Base-by-base conservation (phyloP, 1,140 invertebrate genomes). In the Carposina sasakii region DNA sequence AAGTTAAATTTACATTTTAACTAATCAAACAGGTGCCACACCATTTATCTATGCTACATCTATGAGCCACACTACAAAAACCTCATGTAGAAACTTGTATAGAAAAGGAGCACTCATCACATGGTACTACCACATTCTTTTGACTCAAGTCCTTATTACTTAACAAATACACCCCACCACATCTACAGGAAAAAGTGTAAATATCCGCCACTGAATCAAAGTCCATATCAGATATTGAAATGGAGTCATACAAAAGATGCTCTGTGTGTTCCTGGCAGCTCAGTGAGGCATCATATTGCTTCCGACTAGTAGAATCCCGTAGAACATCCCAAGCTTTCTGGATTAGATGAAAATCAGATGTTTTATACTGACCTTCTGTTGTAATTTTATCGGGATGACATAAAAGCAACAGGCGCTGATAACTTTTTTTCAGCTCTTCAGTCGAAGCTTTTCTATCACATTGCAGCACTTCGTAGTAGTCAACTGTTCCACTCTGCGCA, bases 81-180 rank as follows among this genome's bases (percentile, higher is more conserved):
- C 9, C 13, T n/a, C 30, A 31, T 45, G 9, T 1, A 15, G n/a
- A 19, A 44, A 48, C 75, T 63, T 87, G 63, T 55, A 92, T 87
- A 48, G 84, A 76, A 67, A 91, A 87, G 5, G 90, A 91, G 76
- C 91, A 92, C 61, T 91, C 88, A 63, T 88, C 85, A 76, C 91
- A 92, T 28, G 81, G 81, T 44, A 92, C 72, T 8, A 85, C 55
- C 52, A 85, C 76, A 60, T 88, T 76, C 39, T 72, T 61, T 26
- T 84, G 58, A 15, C 67, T 40, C 39, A 86, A 50, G 42, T 88
- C 83, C 49, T 65, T 62, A 46, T 69, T 74, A 19, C 78, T 44
- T 26, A 91, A 76, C n/a, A 69, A 64, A 75, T 91, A 91, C 52
- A 76, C 54, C 19, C 87, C 87, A 34, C 91, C 90, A 81, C 91